These are phyloP conservation scores for Epinephelus lanceolatus DNA, from an alignment of 2,113 vertebrate genomes.

Conservation along the genomic window DNA sequence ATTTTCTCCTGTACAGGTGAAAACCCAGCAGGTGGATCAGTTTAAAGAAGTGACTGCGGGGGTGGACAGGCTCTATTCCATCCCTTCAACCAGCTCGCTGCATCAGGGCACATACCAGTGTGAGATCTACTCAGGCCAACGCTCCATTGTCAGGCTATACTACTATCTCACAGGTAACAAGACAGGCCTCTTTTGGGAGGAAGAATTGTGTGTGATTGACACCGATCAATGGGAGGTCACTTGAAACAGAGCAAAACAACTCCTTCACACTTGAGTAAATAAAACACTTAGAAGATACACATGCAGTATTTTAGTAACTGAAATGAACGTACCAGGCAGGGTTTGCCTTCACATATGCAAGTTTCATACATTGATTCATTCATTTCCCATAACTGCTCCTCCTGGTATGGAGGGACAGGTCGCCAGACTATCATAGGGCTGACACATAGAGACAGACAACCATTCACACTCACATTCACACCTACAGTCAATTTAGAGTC, in stretches of 20 bases:
- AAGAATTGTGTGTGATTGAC: neutral
- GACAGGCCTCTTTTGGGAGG: neutral
- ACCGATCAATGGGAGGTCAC: neutral
- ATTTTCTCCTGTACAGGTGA: slow-evolving; percentile 57
- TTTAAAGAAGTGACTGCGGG: slow-evolving; percentile 81
- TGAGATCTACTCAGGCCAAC: slow-evolving; percentile 78
- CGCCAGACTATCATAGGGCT: no score
- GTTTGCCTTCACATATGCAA: neutral
- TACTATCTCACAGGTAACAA: slow-evolving; percentile 74
- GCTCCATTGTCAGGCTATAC: slow-evolving; percentile 80
- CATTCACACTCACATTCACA: no score
- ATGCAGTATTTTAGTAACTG: neutral
- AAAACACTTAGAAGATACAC: neutral
- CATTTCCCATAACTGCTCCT: no score
- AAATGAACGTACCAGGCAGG: neutral
- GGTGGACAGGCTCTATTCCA: slow-evolving; percentile 76
- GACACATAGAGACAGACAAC: no score
- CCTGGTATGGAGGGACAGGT: no score
- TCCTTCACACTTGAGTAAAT: neutral
- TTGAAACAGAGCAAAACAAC: neutral
- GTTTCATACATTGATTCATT: no score
- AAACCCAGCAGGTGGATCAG: slow-evolving; percentile 69
- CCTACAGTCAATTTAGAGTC: no score
- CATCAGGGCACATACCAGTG: slow-evolving; percentile 86
- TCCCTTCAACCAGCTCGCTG: slow-evolving; percentile 64